Evolutionary conservation across 1,140 invertebrate genomes (phyloP).

Genomic region (fruit fly (Drosophila melanogaster)): Release_6_plus_ISO1_MT NC_004354.4:4517001-4517500

Average conservation of each 20-base stretch:
- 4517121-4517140: background rate
- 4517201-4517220: conserved; percentile 78
- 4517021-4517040: conserved; percentile 12
- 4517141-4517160: conserved; percentile 28
- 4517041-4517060: conserved; percentile 1
- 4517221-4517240: conserved; percentile 54
- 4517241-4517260: conserved; percentile 45
- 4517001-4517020: conserved; percentile 20
- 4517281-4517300: background rate
- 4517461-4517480: background rate
- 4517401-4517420: conserved; percentile 38
- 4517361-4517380: background rate
- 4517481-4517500: conserved; percentile 51
- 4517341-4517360: background rate
- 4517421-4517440: conserved; percentile 60
- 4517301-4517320: background rate
- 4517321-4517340: background rate
- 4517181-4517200: conserved; percentile 83
- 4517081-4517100: background rate
- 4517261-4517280: conserved; percentile 21
- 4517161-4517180: conserved; percentile 72
- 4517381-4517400: conserved; percentile 53
- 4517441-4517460: conserved; percentile 3
- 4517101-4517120: background rate
- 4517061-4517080: background rate